Evolutionary conservation across 2,888 invertebrate species (phyloP).

Genomic region (Leucoma salicis): DNA sequence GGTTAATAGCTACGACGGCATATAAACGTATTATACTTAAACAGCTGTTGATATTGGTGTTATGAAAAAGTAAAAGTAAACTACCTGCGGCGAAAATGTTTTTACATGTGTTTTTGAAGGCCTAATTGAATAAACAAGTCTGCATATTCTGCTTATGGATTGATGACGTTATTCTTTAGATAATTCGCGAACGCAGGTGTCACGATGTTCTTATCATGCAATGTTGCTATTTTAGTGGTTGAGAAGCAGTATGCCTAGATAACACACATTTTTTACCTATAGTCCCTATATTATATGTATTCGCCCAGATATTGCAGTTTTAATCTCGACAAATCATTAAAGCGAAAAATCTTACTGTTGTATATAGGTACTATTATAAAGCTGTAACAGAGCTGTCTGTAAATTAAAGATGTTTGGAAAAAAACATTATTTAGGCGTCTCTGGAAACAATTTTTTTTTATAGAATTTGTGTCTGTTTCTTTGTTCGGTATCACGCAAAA

Average conservation of each 20-base stretch:
- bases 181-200: slow-evolving; percentile 38
- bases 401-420: too few species aligned
- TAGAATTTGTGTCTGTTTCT: too few species aligned
- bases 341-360: background rate
- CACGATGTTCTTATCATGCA: slow-evolving; percentile 36
- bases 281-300: background rate
- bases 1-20: slow-evolving; percentile 14
- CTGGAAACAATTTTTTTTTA: too few species aligned
- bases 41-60: slow-evolving; percentile 24
- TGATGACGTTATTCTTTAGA: slow-evolving; percentile 18
- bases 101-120: slow-evolving; percentile 18
- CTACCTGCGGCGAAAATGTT: slow-evolving; percentile 9
- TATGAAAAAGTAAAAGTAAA: slow-evolving; percentile 14
- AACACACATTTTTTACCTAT: slow-evolving; percentile 19
- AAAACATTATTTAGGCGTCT: too few species aligned
- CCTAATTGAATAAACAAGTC: slow-evolving; percentile 22
- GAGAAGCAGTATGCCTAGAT: slow-evolving; percentile 26
- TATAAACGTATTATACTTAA: slow-evolving; percentile 10
- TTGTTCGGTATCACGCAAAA: too few species aligned
- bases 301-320: slow-evolving; percentile 12
- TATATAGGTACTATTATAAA: too few species aligned
- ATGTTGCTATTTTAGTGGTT: slow-evolving; percentile 42
- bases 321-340: background rate
- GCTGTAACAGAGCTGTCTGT: too few species aligned
- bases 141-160: slow-evolving; percentile 16